Base-by-base conservation (phyloP, 2,113 vertebrate genomes). In the Crotalus tigris region DNA sequence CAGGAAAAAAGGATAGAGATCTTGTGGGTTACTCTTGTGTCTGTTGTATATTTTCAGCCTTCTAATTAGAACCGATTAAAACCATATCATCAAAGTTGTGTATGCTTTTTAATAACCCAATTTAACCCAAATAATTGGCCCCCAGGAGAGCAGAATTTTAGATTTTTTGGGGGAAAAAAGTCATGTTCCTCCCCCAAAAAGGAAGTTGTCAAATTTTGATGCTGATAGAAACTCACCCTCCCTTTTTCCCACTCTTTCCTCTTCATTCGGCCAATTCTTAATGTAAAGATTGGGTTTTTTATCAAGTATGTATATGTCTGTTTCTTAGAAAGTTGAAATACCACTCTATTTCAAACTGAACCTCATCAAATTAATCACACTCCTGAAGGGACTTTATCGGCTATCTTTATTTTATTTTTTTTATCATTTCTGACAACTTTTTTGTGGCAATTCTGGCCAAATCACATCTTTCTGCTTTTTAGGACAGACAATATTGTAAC, bases 401-500 rank as follows among this genome's bases (percentile, higher is more conserved):
- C 33, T 61, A 23, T 91, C 29, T 44, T 33, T 64, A 23, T 51
- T 51, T 51, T 39, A 39, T 39, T 39, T 39, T 51, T 54, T 57
- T 21, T 21, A n/a, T 85, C 24, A 2, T 58, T 23, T 19, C 58
- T 53, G 58, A 44, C 85, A 92, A 54, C n/a, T 44, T 92, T 51
- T 92, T 26, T 13, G 0, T 0, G 61, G 12, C 49, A 33, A 0
- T 46, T 64, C 91, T 64, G 59, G 57, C 86, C 89, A 0, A 2
- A 1, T 94, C 64, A 0, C 49, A 54, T 58, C 54, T 69, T 15
- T 3, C 64, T 89, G 0, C 55, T 58, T 89, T 59, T 10, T 92
- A 49, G 95, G 94, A 15, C 26, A 69, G 29, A 69, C 61, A 69
- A 69, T 69, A 94, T 87, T 6, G 88, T 93, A 85, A 95, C 85